Evolutionary conservation across 2,797 vertebrate genomes (phyloP).

Genomic region (Tapera naevia): DNA sequence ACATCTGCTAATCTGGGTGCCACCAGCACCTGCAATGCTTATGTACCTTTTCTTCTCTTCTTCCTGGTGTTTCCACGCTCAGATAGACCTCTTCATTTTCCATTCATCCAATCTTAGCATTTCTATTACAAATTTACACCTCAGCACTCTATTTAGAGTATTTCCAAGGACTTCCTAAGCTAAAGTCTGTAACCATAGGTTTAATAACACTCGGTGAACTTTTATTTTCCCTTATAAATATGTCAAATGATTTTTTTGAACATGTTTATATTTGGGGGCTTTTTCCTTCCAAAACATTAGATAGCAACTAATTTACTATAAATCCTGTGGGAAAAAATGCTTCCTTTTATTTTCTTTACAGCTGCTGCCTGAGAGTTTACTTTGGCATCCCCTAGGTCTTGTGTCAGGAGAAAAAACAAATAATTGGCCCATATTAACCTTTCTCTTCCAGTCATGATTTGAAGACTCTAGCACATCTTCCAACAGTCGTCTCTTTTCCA

Average conservation of each 20-base stretch:
- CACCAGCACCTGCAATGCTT: background rate
- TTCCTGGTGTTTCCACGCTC: background rate
- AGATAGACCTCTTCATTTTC: background rate
- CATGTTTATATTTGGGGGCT: background rate
- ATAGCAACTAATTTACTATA: background rate
- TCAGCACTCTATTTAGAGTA: background rate
- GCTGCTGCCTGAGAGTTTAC: background rate
- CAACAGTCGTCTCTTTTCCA: background rate
- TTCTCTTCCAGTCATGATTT: background rate
- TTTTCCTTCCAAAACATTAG: background rate
- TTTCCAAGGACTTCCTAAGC: background rate
- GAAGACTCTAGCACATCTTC: background rate
- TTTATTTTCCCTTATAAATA: background rate
- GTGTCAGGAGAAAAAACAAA: slow-evolving; percentile 15
- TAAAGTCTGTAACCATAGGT: background rate
- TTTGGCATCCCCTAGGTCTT: background rate
- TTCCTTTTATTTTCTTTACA: slow-evolving; percentile 12
- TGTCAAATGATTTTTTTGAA: background rate
- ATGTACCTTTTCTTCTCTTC: background rate
- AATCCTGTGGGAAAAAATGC: background rate
- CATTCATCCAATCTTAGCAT: background rate
- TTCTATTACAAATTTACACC: background rate
- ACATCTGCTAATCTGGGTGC: background rate
- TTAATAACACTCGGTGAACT: background rate
- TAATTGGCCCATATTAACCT: background rate